A percentile compares a stretch with the other conserved stretches of the same genome.
phyloP scores from a whole-genome alignment of 2,113 vertebrate genomes.

The Tachuris rubrigastra region DNA sequence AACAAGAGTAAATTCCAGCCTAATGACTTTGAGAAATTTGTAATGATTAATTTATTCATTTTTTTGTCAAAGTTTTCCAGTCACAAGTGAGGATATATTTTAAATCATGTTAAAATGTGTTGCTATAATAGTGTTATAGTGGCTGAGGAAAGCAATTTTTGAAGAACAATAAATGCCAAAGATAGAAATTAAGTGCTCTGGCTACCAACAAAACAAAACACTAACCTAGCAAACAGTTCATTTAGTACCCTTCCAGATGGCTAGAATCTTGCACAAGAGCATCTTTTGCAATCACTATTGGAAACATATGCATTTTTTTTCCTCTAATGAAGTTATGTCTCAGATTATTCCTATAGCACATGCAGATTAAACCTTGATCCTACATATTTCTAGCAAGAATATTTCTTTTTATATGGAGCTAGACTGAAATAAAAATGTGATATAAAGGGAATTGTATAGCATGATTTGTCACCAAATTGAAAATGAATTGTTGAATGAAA shows the following conservation, averaged over 20 bases:
- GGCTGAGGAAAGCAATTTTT: slow-evolving; percentile 21
- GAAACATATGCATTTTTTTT: background rate
- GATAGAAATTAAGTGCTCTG: slow-evolving; percentile 6
- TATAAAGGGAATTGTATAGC: background rate
- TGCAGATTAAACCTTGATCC: background rate
- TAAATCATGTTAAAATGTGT: background rate
- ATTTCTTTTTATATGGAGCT: background rate
- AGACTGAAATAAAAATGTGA: background rate
- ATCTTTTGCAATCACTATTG: background rate
- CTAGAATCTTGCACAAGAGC: background rate
- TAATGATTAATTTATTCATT: background rate
- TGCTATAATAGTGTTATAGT: background rate
- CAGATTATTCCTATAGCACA: background rate
- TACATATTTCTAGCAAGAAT: background rate
- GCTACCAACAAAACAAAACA: slow-evolving; percentile 10
- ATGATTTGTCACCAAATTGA: background rate
- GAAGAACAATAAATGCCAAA: slow-evolving; percentile 31
- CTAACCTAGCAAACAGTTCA: background rate
- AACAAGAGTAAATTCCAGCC: background rate
- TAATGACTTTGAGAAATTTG: background rate
- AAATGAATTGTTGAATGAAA: background rate
- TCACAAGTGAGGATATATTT: background rate
- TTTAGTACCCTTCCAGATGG: slow-evolving; percentile 34
- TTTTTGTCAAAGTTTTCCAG: background rate
- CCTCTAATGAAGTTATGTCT: background rate